These are phyloP conservation scores for Takifugu rubripes DNA, from an alignment of 2,797 vertebrate genomes.

Conservation along the genomic window DNA sequence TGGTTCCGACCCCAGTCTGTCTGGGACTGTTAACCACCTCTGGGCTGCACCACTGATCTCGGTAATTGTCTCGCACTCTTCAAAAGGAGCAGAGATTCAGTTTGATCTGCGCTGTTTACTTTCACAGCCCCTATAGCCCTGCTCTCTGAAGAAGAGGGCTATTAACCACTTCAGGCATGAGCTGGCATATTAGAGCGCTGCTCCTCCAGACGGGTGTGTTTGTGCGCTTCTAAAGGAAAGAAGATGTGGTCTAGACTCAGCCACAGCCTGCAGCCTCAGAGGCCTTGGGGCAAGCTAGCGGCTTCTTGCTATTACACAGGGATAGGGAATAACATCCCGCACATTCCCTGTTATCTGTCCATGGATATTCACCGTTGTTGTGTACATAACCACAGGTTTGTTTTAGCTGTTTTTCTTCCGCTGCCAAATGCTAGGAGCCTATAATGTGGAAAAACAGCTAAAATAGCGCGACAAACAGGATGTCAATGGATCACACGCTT, in stretches of 20 bases:
- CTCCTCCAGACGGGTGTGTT: slow-evolving; percentile 38
- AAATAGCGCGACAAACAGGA: not conserved
- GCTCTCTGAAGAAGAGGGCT: slow-evolving; percentile 64
- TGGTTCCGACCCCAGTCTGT: slow-evolving; percentile 64
- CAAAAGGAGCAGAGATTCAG: slow-evolving; percentile 68
- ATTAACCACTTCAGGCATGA: slow-evolving; percentile 72
- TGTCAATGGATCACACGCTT: slow-evolving; percentile 10
- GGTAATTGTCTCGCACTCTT: slow-evolving; percentile 72
- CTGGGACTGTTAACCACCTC: slow-evolving; percentile 67
- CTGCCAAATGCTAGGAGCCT: no score
- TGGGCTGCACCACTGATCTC: slow-evolving; percentile 72
- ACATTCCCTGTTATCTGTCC: slow-evolving; percentile 25
- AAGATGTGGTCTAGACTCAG: slow-evolving; percentile 13
- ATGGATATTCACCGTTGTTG: not conserved
- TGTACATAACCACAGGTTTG: not conserved
- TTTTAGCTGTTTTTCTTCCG: no score
- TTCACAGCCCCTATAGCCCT: slow-evolving; percentile 65
- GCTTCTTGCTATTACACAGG: slow-evolving; percentile 50
- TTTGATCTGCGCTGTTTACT: slow-evolving; percentile 74
- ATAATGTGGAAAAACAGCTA: no score
- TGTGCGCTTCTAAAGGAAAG: slow-evolving; percentile 7
- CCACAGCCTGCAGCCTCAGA: slow-evolving; percentile 43
- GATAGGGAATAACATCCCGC: slow-evolving; percentile 28
- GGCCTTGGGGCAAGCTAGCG: slow-evolving; percentile 45
- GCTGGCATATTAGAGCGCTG: slow-evolving; percentile 62